phyloP scores from a whole-genome alignment of 1,140 invertebrate species.

The Episyrphus balteatus region DNA sequence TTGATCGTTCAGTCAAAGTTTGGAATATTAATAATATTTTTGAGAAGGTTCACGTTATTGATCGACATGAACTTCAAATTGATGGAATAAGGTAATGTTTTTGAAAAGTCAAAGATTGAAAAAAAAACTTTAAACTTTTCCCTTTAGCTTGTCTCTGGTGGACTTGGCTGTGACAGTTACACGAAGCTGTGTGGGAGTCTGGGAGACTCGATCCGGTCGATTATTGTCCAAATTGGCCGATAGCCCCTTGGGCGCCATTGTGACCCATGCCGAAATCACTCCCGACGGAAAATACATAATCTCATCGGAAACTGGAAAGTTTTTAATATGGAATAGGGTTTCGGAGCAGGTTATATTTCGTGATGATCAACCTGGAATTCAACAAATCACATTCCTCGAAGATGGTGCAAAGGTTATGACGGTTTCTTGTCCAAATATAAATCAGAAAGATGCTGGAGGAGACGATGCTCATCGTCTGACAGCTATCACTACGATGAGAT shows the following conservation, averaged over 20 bases:
- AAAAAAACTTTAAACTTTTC: not conserved
- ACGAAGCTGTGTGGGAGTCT: conserved; percentile 86
- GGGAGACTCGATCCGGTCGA: conserved; percentile 81
- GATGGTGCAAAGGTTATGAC: conserved; percentile 74
- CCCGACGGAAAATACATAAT: conserved; percentile 73
- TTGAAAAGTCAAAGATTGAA: too few relatives aligned
- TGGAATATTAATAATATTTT: conserved; percentile 99
- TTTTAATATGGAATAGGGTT: conserved; percentile 83
- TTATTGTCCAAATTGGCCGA: conserved; percentile 78
- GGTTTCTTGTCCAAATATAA: conserved; percentile 54
- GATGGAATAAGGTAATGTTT: conserved; percentile 68
- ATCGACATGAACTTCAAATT: conserved; percentile 90
- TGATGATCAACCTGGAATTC: conserved; percentile 73
- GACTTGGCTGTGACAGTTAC: conserved; percentile 79
- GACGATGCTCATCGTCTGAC: conserved; percentile 45
- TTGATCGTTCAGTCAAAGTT: conserved; percentile 95
- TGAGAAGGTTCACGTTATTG: conserved; percentile 92
- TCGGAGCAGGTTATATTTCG: conserved; percentile 74
- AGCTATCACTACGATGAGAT: conserved; percentile 53
- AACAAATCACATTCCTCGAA: conserved; percentile 75
- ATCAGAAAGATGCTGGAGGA: conserved; percentile 35
- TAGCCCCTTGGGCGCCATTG: conserved; percentile 85
- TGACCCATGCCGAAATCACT: conserved; percentile 84
- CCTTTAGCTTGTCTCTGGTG: conserved; percentile 55
- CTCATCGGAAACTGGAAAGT: conserved; percentile 83